Conservation (phyloP, 2,797 vertebrate genomes). For the Melanotaenia pygmaea region DNA sequence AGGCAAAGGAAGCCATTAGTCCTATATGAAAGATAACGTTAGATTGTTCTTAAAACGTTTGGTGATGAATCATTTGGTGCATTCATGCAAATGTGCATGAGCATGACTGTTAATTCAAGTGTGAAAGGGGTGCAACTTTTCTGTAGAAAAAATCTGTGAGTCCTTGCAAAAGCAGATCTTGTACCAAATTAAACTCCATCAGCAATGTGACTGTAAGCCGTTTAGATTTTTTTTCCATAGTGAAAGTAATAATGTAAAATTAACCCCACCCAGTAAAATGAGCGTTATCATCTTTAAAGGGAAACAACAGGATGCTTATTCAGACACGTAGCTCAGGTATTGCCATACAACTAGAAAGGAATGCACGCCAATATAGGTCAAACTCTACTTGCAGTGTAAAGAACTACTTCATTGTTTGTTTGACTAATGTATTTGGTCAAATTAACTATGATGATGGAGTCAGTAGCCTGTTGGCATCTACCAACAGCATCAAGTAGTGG, state of each 20-base stretch:
- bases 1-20: neutral
- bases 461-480: too few species aligned
- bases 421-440: too few species aligned
- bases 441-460: too few species aligned
- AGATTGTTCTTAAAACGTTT: neutral
- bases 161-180: neutral
- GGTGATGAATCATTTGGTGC: neutral
- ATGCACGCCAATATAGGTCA: too few species aligned
- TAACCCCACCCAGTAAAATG: neutral
- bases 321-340: neutral
- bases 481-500: too few species aligned
- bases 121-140: neutral
- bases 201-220: neutral
- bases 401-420: too few species aligned
- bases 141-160: neutral
- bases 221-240: neutral
- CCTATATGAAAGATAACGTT: neutral
- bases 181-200: neutral
- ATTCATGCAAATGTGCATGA: neutral
- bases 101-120: neutral
- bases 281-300: neutral
- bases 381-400: too few species aligned
- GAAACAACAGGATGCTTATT: neutral
- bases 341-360: neutral
- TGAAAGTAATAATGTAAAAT: neutral